Evolutionary conservation across 1,140 invertebrate species (phyloP).

Genomic region (Plodia interpunctella): DNA sequence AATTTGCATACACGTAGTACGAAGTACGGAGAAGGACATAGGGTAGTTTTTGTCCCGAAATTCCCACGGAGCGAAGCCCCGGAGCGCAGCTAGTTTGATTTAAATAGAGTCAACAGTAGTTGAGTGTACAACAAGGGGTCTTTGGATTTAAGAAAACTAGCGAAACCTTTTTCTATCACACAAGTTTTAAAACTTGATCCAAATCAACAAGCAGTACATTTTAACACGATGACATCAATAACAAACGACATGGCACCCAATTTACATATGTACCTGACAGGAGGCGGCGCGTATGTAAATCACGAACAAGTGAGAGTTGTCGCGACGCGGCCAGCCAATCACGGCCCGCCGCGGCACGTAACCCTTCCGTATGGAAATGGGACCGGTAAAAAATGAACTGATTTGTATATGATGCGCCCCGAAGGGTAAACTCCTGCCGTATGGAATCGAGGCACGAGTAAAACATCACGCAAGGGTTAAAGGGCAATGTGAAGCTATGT

Average conservation of each 20-base stretch:
- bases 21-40: too few relatives aligned
- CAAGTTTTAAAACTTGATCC: too few relatives aligned
- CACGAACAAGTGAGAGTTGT: not conserved
- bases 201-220: too few relatives aligned
- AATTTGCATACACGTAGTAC: too few relatives aligned
- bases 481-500: not conserved
- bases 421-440: constrained; percentile 1
- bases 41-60: too few relatives aligned
- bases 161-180: too few relatives aligned
- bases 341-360: not conserved
- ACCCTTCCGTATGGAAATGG: constrained; percentile 7
- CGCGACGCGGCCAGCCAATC: not conserved
- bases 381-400: not conserved
- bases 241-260: not conserved
- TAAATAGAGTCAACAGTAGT: too few relatives aligned
- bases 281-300: constrained; percentile 11
- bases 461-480: not conserved
- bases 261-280: constrained; percentile 5
- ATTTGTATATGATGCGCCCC: not conserved
- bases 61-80: too few relatives aligned
- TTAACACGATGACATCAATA: not conserved
- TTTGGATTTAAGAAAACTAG: too few relatives aligned
- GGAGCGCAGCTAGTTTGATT: too few relatives aligned
- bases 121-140: too few relatives aligned
- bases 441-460: not conserved